Conservation (phyloP, 2,888 invertebrate species). For the Epistrophella euchroma region DNA sequence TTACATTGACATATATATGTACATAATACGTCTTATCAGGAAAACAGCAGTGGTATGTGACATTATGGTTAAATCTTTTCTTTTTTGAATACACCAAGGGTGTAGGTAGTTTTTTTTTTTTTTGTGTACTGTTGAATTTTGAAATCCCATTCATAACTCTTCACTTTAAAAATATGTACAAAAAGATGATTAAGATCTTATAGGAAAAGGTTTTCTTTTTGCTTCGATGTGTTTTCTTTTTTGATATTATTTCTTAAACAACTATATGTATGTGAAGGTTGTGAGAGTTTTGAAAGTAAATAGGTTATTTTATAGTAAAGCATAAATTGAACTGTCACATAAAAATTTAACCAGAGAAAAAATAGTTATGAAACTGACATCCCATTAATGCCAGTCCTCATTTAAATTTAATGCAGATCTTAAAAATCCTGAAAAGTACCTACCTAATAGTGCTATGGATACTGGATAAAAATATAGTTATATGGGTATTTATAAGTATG, state of each 20-base stretch:
- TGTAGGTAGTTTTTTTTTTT: slow-evolving; percentile 25
- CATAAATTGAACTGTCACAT: neutral
- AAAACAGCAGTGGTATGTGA: neutral
- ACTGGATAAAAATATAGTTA: too few relatives aligned
- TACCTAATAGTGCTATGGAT: too few relatives aligned
- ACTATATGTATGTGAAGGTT: neutral
- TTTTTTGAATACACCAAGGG: neutral
- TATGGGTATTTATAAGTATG: too few relatives aligned
- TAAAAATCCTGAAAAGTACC: too few relatives aligned
- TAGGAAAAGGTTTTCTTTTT: neutral
- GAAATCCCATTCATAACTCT: slow-evolving; percentile 18
- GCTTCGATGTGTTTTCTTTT: neutral
- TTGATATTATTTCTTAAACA: neutral
- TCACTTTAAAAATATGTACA: neutral
- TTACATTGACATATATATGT: neutral
- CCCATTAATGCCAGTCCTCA: too few relatives aligned
- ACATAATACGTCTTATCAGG: slow-evolving; percentile 23
- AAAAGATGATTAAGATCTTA: slow-evolving; percentile 13
- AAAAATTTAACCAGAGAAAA: neutral
- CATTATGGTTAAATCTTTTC: slow-evolving; percentile 2
- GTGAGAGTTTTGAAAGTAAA: neutral
- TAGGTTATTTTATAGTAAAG: neutral
- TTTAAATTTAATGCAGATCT: too few relatives aligned
- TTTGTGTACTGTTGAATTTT: slow-evolving; percentile 2
- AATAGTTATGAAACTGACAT: too few relatives aligned